Evolutionary conservation across 1,140 invertebrate genomes (phyloP), one percentile per base, ranked within the genome.

Genomic region (Drosophila pseudoobscura): DNA sequence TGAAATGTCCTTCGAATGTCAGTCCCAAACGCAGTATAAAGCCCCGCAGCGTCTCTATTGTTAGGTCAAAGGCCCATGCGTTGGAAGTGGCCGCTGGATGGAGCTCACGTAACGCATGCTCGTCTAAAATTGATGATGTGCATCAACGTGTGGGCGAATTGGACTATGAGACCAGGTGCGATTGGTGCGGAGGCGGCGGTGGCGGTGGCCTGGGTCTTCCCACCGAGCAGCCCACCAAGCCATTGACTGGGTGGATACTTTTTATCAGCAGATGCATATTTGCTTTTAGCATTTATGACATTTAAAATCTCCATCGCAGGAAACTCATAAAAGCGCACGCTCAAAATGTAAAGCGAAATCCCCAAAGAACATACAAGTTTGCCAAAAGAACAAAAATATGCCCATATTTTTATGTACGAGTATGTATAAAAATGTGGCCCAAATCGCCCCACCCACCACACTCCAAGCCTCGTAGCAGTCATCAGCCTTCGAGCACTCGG

Each of bases 41-140:
- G 35, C 56, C 69, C 24, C 24, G 11, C 29, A 15, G 43, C 24
- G 46, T 56, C 7, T 17, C 43, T 17, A 24, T 55, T 41, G 39
- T 15, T 31, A 15, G 24, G 45, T 52, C 47, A 29, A 47, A 35
- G 31, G 50, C 26, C 39, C 43, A 46, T 53, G 50, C 22, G 26
- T 4, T 8, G n/a, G 45, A 3, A 22, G 5, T 22, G 46, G 11
- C 13, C 22, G n/a, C 41, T 8, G 44, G 24, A 15, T 22, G 52
- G 63, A 74, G 69, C 69, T 74, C 80, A 85, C 82, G 82, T 85
- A 85, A 66, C 77, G 77, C 68, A 66, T 52, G 80, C 77, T 87
- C 77, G 80, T 85, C 87, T 80, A 85, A 87, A 87, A 87, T 87
- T 85, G 82, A 85, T 80, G 80, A 85, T 87, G 82, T 85, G 80